These are phyloP conservation scores for Calameuta idolon DNA, from an alignment of 2,888 invertebrate genomes.

Conservation along the genomic window DNA sequence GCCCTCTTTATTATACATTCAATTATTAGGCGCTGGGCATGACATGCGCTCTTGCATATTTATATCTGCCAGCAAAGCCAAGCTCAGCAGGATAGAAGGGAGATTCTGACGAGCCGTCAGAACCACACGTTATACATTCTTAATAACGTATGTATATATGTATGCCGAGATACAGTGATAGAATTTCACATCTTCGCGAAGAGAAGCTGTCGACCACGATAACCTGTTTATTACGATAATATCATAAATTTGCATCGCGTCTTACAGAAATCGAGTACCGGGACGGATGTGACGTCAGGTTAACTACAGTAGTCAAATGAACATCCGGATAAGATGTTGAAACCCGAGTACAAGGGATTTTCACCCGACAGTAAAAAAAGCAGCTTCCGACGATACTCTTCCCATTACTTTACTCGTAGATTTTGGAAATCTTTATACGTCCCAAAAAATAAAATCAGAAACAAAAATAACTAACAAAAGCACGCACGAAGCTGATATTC, in stretches of 20 bases:
- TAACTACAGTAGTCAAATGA: slow-evolving; percentile 42
- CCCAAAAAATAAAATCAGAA: background rate
- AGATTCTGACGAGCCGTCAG: slow-evolving; percentile 56
- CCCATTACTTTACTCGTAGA: background rate
- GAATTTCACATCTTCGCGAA: background rate
- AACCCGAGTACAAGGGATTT: background rate
- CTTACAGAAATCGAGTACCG: slow-evolving; percentile 44
- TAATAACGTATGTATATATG: slow-evolving; percentile 33
- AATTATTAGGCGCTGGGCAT: slow-evolving; percentile 65
- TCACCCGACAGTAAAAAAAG: background rate
- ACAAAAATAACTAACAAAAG: background rate
- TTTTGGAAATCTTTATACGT: background rate
- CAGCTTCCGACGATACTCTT: background rate
- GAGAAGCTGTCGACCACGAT: slow-evolving; percentile 55
- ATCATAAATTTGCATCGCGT: slow-evolving; percentile 54
- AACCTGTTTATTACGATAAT: slow-evolving; percentile 61
- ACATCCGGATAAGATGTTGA: background rate
- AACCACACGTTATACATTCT: slow-evolving; percentile 59
- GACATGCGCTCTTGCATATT: slow-evolving; percentile 65
- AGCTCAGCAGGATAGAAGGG: slow-evolving; percentile 40
- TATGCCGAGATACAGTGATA: slow-evolving; percentile 4
- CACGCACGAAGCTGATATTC: background rate
- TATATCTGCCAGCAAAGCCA: slow-evolving; percentile 55
- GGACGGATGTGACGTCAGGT: slow-evolving; percentile 52
- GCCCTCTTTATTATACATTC: slow-evolving; percentile 67